phyloP scores from a whole-genome alignment of 1,140 invertebrate genomes.

The Delia radicum region DNA sequence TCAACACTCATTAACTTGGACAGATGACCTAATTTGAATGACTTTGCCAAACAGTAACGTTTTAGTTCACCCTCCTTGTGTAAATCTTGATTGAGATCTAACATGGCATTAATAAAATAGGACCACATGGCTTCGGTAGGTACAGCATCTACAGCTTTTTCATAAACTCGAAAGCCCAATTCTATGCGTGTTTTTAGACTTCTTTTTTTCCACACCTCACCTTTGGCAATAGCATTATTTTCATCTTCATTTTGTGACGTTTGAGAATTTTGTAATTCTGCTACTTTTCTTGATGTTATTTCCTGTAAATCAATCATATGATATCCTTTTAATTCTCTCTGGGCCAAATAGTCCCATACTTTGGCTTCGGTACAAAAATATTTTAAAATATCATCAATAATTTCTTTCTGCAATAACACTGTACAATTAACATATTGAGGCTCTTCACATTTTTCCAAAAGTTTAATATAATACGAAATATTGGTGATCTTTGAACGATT shows the following conservation, averaged over 20 bases:
- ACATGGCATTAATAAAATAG: constrained; percentile 44
- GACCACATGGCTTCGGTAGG: constrained; percentile 16
- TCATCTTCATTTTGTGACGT: neutral
- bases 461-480: constrained; percentile 41
- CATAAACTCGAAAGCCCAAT: constrained; percentile 42
- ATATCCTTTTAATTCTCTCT: constrained; percentile 44
- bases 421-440: constrained; percentile 36
- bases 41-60: constrained; percentile 40
- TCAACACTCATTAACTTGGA: constrained; percentile 40
- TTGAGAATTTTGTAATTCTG: neutral
- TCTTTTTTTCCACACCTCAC: constrained; percentile 29
- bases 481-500: constrained; percentile 41
- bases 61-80: constrained; percentile 32
- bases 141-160: constrained; percentile 41
- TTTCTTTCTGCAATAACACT: constrained; percentile 36
- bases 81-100: constrained; percentile 40
- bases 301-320: constrained; percentile 40
- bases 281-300: constrained; percentile 8
- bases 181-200: constrained; percentile 41
- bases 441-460: constrained; percentile 42
- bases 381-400: constrained; percentile 44
- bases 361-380: constrained; percentile 40
- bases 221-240: neutral
- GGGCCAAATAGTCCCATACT: constrained; percentile 46
- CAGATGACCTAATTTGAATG: constrained; percentile 43